Evolutionary conservation across 2,888 invertebrate species (phyloP), one percentile per base, ranked within the genome.

Genomic region (Parelbella ahira): DNA sequence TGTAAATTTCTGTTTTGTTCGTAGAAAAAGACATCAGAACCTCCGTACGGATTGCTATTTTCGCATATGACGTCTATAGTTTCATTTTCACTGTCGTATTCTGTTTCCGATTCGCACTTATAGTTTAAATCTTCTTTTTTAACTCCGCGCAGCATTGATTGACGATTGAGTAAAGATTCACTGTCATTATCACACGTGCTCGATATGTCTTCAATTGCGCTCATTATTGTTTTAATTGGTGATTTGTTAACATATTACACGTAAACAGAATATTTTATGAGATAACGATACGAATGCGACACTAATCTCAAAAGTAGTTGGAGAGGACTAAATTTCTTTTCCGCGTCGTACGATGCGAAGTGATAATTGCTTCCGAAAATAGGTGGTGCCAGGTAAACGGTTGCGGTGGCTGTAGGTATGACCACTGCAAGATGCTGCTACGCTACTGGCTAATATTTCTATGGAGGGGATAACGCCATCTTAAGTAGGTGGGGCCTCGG

Each of bases 281-380:
- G 1, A 25, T 30, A 4, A 9, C 25, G 10, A n/a, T n/a, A 12
- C 25, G 19, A 12, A 39, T 39, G 25, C 13, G 25, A 18, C 32
- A 33, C 24, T 19, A 3, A 13, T 25, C 33, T 41, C 20, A 25
- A 20, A 21, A 13, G 28, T 10, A 5, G 41, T 12, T 8, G 13
- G 9, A 10, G 37, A 10, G 4, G 33, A 41, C 42, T 36, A 29
- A 42, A 42, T 42, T 36, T 34, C 34, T 27, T 41, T 41, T 58
- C 58, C 54, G 53, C 55, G 48, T 56, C 60, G 61, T 54, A 67
- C 53, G 60, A 54, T 54, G 62, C 63, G 60, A 64, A 59, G 59
- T 70, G 78, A 79, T 87, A 86, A 87, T 87, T 87, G 79, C 64
- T 78, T 82, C 65, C 65, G 73, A 81, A 84, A 87, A 87, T 82